Evolutionary conservation across 2,888 invertebrate genomes (phyloP), one percentile per base, ranked within the genome.

Genomic region (Acleris cristana): DNA sequence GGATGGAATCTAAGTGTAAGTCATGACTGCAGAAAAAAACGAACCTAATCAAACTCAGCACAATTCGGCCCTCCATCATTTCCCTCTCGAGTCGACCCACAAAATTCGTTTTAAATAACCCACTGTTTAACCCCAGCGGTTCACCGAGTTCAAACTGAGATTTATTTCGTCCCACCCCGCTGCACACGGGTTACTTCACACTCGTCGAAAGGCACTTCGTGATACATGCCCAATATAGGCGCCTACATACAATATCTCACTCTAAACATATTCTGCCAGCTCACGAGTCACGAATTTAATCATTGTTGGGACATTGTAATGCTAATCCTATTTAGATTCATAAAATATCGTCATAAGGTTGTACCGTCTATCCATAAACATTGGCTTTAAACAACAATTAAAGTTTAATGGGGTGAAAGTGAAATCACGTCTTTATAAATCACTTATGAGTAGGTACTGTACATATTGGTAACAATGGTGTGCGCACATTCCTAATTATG

Each of bases 231-330:
- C 58, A 58, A 63, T 61, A 63, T 58, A 63, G 21, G 56, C 56
- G 40, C 65, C 61, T 52, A 66, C 67, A 53, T 52, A 58, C 51
- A 67, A 67, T 63, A 63, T 67, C 67, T 57, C 67, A 67, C 67
- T 67, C 59, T 63, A 54, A 63, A 67, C 67, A 67, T 57, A 61
- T 63, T 45, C 57, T 45, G 62, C 52, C 34, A 21, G 58, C 67
- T 67, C 67, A 44, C 62, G 62, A 67, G 67, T 67, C 67, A 67
- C 67, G 67, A 67, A 67, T 67, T 63, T 67, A 67, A 67, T 67
- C 67, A 58, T 58, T 67, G 62, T 67, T 63, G 67, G 48, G 67
- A 67, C 67, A 67, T 67, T 63, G 67, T 67, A 66, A 67, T 67
- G 63, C 57, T 58, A 44, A 64, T 62, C 62, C 53, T 66, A 63